phyloP scores from a whole-genome alignment of 2,113 vertebrate species.

The Phasianus colchicus region DNA sequence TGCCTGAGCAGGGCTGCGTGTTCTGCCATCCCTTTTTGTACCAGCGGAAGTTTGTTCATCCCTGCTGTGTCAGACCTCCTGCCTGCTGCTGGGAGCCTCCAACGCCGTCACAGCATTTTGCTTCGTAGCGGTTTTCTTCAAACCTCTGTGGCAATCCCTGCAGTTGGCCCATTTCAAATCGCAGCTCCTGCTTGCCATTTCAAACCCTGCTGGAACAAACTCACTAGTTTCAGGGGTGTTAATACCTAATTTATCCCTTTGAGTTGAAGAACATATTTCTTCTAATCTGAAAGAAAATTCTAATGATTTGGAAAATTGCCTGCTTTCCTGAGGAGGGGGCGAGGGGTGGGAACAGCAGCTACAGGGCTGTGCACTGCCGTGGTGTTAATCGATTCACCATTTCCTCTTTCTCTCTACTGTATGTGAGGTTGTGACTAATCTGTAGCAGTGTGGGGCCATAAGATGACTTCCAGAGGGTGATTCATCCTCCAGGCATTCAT shows the following conservation, averaged over 20 bases:
- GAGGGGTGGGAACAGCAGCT: not conserved
- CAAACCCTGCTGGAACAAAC: not conserved
- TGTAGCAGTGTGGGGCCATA: slow-evolving; percentile 27
- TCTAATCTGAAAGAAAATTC: not conserved
- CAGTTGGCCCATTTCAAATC: not conserved
- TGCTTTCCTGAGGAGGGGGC: not conserved
- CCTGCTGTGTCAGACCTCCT: not conserved
- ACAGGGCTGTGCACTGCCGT: not conserved
- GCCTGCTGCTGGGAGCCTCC: not conserved
- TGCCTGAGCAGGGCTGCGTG: rapidly evolving
- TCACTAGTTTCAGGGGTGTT: not conserved
- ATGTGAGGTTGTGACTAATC: slow-evolving; percentile 50
- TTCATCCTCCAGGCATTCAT: slow-evolving; percentile 75
- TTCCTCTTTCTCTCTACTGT: slow-evolving; percentile 40
- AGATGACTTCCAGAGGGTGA: slow-evolving; percentile 73
- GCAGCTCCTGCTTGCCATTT: not conserved
- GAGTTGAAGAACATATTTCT: not conserved
- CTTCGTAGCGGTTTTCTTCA: rapidly evolving
- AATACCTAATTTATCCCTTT: not conserved
- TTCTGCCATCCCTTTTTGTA: not conserved
- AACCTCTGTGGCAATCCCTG: rapidly evolving
- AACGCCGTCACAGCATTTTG: not conserved
- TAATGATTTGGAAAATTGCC: not conserved
- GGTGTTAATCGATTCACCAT: slow-evolving; percentile 18
- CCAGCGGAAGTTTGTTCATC: rapidly evolving